Conservation (phyloP, 2,888 invertebrate genomes). For the Diarsia mendica region DNA sequence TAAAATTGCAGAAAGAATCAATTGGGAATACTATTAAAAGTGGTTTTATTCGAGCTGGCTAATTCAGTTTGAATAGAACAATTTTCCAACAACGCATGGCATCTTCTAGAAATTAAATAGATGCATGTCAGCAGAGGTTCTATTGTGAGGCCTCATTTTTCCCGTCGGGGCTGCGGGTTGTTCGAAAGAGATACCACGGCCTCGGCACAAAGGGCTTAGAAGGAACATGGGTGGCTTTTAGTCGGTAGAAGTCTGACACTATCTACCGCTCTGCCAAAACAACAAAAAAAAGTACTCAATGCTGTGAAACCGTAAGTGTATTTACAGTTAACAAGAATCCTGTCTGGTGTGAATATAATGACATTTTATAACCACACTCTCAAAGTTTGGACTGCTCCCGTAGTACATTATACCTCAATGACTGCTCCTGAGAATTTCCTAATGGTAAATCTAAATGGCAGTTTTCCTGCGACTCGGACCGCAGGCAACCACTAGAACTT, state of each 20-base stretch:
- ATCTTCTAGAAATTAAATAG: neutral
- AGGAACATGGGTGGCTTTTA: no score
- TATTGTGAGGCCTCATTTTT: neutral
- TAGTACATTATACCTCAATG: no score
- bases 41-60: neutral
- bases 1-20: neutral
- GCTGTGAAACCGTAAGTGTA: neutral
- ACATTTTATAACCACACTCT: neutral
- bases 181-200: no score
- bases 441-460: conserved; percentile 13
- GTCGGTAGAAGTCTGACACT: no score
- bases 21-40: neutral
- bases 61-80: no score
- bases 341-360: neutral
- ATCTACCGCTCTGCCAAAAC: no score
- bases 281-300: neutral
- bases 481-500: neutral
- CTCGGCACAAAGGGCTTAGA: no score
- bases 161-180: no score
- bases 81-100: neutral
- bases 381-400: conserved; percentile 7
- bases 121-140: neutral
- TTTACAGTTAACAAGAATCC: neutral
- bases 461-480: conserved; percentile 4
- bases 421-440: conserved; percentile 1